phyloP scores from a whole-genome alignment of 2,888 invertebrate genomes.

The Yponomeuta malinellus region DNA sequence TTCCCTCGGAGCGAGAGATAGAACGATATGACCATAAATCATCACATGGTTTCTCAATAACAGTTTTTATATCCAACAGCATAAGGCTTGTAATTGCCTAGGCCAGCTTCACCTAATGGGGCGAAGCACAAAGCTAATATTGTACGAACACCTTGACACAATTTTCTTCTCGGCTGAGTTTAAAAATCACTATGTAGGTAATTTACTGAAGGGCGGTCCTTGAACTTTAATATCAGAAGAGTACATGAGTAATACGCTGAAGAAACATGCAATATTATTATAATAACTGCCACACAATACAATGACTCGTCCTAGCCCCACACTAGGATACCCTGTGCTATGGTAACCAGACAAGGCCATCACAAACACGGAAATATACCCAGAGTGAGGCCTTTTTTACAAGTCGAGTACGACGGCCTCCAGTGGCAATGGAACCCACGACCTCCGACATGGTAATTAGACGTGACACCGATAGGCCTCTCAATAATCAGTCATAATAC shows the following conservation, averaged over 20 bases:
- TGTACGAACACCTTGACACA: slow-evolving; percentile 1
- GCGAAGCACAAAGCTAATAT: not conserved
- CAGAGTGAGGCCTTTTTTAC: too few species aligned
- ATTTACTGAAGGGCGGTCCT: not conserved
- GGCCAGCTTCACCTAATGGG: not conserved
- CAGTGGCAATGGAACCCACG: too few species aligned
- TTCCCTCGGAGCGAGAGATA: not conserved
- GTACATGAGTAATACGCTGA: too few species aligned
- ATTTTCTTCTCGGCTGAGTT: not conserved
- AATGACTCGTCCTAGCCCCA: too few species aligned
- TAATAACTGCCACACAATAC: not conserved
- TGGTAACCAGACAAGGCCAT: too few species aligned
- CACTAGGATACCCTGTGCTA: too few species aligned
- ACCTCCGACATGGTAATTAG: too few species aligned
- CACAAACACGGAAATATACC: too few species aligned
- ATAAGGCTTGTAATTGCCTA: not conserved
- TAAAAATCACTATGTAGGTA: not conserved
- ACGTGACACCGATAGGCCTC: too few species aligned
- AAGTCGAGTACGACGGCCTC: too few species aligned
- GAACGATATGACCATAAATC: not conserved
- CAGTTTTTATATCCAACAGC: not conserved
- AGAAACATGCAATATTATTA: not conserved
- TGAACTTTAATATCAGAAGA: not conserved
- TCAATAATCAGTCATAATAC: too few species aligned
- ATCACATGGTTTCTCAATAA: not conserved